Evolutionary conservation across 2,888 invertebrate genomes (phyloP).

Genomic region (Ornithoptera alexandrae): DNA sequence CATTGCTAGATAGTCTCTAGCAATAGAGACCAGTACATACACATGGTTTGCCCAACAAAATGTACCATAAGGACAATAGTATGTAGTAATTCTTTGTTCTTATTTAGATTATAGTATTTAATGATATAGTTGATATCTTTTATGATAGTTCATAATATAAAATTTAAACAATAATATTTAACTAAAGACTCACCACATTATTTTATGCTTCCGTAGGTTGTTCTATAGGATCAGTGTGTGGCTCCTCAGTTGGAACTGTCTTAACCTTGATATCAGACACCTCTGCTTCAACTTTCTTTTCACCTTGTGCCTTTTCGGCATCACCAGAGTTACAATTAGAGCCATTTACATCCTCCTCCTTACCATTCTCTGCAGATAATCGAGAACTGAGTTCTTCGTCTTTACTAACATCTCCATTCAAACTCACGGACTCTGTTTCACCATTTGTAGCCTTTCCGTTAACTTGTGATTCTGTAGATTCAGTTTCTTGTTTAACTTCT

Average conservation of each 20-base stretch:
- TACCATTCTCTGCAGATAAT: conserved; percentile 61
- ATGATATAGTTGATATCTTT: no score
- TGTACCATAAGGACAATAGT: no score
- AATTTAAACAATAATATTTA: not conserved
- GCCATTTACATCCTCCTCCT: conserved; percentile 43
- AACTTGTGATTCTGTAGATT: conserved; percentile 51
- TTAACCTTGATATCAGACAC: conserved; percentile 78
- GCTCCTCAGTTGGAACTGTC: conserved; percentile 74
- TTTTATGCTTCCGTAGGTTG: conserved; percentile 77
- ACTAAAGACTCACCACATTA: conserved; percentile 52
- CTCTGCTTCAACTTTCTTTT: conserved; percentile 54
- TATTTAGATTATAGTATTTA: no score
- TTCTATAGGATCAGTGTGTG: conserved; percentile 66
- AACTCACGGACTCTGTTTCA: conserved; percentile 44
- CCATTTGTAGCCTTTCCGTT: conserved; percentile 68
- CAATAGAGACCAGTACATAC: no score
- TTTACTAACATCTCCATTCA: conserved; percentile 61
- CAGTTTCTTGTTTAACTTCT: conserved; percentile 40
- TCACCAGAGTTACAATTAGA: conserved; percentile 40
- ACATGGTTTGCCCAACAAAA: no score
- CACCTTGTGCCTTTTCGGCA: conserved; percentile 62
- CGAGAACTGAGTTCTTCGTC: conserved; percentile 60
- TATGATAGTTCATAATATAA: no score
- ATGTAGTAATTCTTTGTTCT: no score
- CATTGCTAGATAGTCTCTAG: no score